Base-by-base conservation (phyloP, 2,888 invertebrate genomes). In the Tinea pellionella region DNA sequence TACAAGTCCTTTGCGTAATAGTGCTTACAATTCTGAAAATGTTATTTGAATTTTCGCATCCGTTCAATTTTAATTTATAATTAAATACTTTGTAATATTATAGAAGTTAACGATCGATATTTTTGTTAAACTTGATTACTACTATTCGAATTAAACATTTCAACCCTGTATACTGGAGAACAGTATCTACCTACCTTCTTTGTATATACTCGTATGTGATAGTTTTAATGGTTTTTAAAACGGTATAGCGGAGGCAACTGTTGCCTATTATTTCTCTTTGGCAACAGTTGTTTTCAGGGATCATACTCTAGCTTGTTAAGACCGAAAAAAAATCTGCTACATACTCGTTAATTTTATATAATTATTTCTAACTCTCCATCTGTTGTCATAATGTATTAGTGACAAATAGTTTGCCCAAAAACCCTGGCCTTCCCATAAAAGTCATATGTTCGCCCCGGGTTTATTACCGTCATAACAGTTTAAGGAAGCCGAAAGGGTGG, bases 381-480 rank as follows among this genome's bases (percentile, higher is more conserved):
- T 53, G 53, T 53, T 12, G 24, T 18, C 15, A 18, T 81, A 81
- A 82, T 79, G 76, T 72, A 67, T 68, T 73, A 70, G 75, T 75
- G 77, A 80, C 80, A 79, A 80, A 82, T 78, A 75, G 74, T 70
- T 69, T 72, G 16, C 70, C 77, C 73, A 75, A 72, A 83, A 82
- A 78, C 53, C 53, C 24, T 53, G 53, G 53, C 53, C 53, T 53
- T 16, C 74, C 74, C 72, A 81, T 85, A 86, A 86, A 85, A 82
- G 78, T 85, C 83, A 84, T 83, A 83, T 84, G 84, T 75, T 80
- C 73, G 69, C 76, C 72, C 71, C 70, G 70, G 72, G 74, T 81
- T 85, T 86, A 85, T 84, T 83, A 80, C 80, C 69, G 78, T 78
- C 71, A 82, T 87, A 83, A 85, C 84, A 81, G 83, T 86, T 85